phyloP scores from a whole-genome alignment of 1,140 invertebrate species.

The Musca domestica region DNA sequence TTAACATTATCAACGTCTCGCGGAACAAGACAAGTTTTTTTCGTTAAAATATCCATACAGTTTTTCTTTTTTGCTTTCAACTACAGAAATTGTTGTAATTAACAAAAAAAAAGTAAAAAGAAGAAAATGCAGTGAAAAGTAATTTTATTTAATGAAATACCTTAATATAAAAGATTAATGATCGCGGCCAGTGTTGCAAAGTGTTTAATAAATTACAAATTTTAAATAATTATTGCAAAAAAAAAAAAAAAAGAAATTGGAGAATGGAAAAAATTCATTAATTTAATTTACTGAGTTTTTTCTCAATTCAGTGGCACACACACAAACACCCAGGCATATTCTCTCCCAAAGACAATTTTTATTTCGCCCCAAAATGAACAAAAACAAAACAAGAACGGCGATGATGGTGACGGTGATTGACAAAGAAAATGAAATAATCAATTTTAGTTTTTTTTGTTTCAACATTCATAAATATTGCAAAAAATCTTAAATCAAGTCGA shows the following conservation, averaged over 20 bases:
- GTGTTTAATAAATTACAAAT: slow-evolving; percentile 1
- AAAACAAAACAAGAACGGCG: slow-evolving; percentile 7
- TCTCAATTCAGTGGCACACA: slow-evolving; percentile 18
- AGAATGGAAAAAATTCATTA: slow-evolving; percentile 2
- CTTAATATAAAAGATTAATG: background rate
- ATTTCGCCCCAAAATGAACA: background rate
- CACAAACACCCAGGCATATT: background rate
- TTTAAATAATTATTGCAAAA: slow-evolving; percentile 3
- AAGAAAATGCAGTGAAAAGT: slow-evolving; percentile 1
- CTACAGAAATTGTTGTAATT: background rate
- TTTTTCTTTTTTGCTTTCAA: background rate
- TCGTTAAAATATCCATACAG: background rate
- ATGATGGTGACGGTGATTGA: slow-evolving; percentile 25
- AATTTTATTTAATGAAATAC: background rate
- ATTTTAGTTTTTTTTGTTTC: background rate
- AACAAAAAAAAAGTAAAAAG: background rate
- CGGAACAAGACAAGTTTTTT: slow-evolving; percentile 24
- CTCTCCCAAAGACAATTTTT: slow-evolving; percentile 10
- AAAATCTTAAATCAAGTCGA: background rate
- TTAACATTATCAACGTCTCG: slow-evolving; percentile 26
- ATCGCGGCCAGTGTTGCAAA: slow-evolving; percentile 6
- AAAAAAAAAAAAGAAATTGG: slow-evolving; percentile 2
- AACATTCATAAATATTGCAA: background rate
- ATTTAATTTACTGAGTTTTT: slow-evolving; percentile 15
- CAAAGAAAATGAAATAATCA: slow-evolving; percentile 24